These are phyloP conservation scores for Acropternis orthonyx DNA, from an alignment of 2,797 vertebrate genomes.

Conservation along the genomic window DNA sequence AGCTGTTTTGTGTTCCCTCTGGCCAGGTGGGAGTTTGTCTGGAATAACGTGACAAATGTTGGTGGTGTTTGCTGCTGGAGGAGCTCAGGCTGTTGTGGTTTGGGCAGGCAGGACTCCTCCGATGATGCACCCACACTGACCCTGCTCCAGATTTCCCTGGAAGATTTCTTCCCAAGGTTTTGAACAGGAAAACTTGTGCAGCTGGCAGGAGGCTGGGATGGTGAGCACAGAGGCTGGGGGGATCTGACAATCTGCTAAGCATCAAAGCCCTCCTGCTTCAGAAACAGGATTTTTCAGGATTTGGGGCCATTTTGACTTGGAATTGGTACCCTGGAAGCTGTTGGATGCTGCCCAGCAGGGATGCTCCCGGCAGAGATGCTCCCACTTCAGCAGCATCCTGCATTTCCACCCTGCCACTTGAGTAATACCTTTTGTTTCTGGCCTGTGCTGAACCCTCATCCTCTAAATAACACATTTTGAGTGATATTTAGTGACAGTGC, in stretches of 20 bases:
- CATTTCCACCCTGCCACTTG: background rate
- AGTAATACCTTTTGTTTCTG: background rate
- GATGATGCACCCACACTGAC: background rate
- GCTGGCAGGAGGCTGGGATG: background rate
- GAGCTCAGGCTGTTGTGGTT: background rate
- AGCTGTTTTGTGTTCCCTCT: background rate
- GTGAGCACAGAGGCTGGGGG: background rate
- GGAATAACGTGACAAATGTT: conserved; percentile 50
- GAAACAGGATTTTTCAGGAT: background rate
- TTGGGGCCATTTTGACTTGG: background rate
- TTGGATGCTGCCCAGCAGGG: background rate
- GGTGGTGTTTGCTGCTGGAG: background rate
- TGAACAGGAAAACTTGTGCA: background rate
- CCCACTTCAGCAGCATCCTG: background rate
- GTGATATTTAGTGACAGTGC: background rate
- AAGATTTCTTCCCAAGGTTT: background rate
- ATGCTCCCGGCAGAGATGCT: background rate
- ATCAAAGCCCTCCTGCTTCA: background rate
- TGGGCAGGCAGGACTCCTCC: background rate
- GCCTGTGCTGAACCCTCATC: background rate
- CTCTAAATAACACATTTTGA: background rate
- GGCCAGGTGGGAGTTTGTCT: background rate
- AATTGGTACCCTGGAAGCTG: background rate
- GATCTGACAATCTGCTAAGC: background rate
- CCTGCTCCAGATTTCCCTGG: background rate